Conservation (phyloP, 2,888 invertebrate genomes). For the Capitulum mitella region DNA sequence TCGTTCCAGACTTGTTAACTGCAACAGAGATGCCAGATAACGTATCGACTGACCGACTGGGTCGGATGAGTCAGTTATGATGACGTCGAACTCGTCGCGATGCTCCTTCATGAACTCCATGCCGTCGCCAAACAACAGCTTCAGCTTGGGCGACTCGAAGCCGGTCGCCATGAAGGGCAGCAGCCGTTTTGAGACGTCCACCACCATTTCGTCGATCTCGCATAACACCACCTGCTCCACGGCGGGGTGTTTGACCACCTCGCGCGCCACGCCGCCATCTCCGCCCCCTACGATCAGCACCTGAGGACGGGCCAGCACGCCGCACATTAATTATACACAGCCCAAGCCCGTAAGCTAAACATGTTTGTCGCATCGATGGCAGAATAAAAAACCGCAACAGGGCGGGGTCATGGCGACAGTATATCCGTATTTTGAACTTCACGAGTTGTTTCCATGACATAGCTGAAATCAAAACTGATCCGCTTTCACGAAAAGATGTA, state of each 20-base stretch:
- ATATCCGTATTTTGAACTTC: no score
- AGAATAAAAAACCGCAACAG: no score
- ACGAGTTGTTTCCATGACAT: no score
- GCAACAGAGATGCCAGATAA: no score
- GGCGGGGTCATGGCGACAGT: no score
- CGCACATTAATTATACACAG: no score
- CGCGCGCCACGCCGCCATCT: constrained; percentile 94
- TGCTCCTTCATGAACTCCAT: constrained; percentile 88
- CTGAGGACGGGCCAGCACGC: constrained; percentile 41
- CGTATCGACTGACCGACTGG: constrained; percentile 1
- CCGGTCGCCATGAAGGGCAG: constrained; percentile 86
- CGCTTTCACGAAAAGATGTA: no score
- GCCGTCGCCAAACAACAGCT: constrained; percentile 81
- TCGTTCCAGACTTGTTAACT: no score
- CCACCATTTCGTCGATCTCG: constrained; percentile 89
- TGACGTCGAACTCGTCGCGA: constrained; percentile 81
- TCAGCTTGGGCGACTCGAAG: constrained; percentile 73
- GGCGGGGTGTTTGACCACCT: constrained; percentile 83
- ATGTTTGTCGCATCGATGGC: no score
- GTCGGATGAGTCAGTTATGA: constrained; percentile 97
- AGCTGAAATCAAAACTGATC: no score
- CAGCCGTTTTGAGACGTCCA: constrained; percentile 79
- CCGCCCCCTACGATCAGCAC: constrained; percentile 94
- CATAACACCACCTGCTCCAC: constrained; percentile 83
- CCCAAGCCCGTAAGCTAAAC: no score